Evolutionary conservation across 2,888 invertebrate species (phyloP).

Genomic region (Stegophylla sp.): DNA sequence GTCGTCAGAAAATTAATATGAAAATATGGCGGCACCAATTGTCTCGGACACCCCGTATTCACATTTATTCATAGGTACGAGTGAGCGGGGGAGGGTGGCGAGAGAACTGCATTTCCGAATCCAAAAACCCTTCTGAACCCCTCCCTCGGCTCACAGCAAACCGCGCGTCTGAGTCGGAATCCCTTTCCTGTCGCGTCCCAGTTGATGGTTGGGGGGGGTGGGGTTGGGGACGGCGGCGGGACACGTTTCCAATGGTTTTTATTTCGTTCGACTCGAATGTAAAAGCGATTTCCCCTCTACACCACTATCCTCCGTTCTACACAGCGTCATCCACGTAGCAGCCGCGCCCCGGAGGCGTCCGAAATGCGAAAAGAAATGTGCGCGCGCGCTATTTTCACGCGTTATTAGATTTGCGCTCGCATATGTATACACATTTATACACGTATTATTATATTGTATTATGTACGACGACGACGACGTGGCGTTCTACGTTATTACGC

Average conservation of each 20-base stretch:
- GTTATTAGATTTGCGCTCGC: slow-evolving; percentile 48
- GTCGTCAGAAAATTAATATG: no score
- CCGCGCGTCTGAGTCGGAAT: neutral
- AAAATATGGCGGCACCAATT: no score
- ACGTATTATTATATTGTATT: neutral
- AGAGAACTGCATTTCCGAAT: neutral
- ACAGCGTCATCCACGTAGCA: neutral
- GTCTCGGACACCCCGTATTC: no score
- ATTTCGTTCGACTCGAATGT: slow-evolving; percentile 35
- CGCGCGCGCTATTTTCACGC: slow-evolving; percentile 42
- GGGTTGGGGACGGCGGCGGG: neutral
- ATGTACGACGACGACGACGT: neutral
- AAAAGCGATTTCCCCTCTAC: slow-evolving; percentile 20
- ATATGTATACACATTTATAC: neutral
- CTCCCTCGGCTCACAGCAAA: neutral
- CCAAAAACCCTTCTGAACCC: neutral
- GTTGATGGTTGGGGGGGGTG: no score
- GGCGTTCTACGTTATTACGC: neutral
- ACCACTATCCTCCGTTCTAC: neutral
- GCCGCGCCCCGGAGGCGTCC: slow-evolving; percentile 29
- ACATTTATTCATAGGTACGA: neutral
- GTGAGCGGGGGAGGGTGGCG: no score
- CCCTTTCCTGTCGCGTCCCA: no score
- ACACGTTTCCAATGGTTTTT: slow-evolving; percentile 13
- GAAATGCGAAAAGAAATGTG: slow-evolving; percentile 30